Percentiles rank a stretch among this genome's conserved stretches.
These are phyloP conservation scores for Collichthys lucidus DNA, from an alignment of 2,113 vertebrate genomes.

Conservation along the genomic window DNA sequence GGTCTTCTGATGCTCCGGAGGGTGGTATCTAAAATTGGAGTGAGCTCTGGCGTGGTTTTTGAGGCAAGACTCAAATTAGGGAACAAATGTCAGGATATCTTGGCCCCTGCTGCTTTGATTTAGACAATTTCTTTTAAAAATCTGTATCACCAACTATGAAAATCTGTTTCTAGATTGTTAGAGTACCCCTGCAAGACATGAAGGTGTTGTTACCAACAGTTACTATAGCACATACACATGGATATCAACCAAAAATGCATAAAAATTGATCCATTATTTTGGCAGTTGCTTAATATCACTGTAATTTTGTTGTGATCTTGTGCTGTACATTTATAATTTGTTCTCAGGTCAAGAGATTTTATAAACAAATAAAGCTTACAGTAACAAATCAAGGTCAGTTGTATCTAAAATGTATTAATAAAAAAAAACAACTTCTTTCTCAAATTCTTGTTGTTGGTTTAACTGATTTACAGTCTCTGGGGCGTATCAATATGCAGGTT, in stretches of 20 bases:
- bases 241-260: too few relatives aligned
- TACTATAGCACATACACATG: too few relatives aligned
- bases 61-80: too few relatives aligned
- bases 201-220: too few relatives aligned
- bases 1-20: too few relatives aligned
- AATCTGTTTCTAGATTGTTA: not conserved
- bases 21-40: too few relatives aligned
- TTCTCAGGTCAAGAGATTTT: not conserved
- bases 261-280: too few relatives aligned
- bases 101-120: too few relatives aligned
- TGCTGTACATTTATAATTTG: not conserved
- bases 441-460: not conserved
- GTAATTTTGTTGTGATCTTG: slow-evolving; percentile 1
- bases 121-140: not conserved
- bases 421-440: not conserved
- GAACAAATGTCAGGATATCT: too few relatives aligned
- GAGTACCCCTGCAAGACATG: not conserved
- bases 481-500: not conserved
- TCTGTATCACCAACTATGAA: not conserved
- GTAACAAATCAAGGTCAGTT: not conserved
- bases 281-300: not conserved
- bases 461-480: slow-evolving; percentile 9
- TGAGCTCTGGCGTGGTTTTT: too few relatives aligned
- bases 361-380: not conserved
- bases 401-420: not conserved